Evolutionary conservation across 2,888 invertebrate species (phyloP).

Genomic region (Sepiola atlantica): DNA sequence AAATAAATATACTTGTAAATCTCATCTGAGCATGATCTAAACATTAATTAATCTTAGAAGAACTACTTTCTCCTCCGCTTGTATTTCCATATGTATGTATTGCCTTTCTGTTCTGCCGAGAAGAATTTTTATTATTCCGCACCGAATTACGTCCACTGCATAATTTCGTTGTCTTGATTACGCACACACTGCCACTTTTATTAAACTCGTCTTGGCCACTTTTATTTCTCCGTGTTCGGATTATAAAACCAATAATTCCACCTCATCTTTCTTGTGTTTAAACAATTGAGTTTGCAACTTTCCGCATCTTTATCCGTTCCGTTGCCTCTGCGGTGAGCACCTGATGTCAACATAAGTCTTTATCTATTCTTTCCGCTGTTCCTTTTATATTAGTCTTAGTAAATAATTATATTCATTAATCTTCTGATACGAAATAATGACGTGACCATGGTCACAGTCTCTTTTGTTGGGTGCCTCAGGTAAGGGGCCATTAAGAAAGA

Average conservation of each 20-base stretch:
- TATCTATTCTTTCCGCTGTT: neutral
- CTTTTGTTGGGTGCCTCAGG: neutral
- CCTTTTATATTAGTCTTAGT: conserved; percentile 1
- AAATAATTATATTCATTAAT: conserved; percentile 8
- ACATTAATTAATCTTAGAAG: neutral
- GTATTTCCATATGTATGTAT: neutral
- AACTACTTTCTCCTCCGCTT: neutral
- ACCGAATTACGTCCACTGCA: neutral
- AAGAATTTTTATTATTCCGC: neutral
- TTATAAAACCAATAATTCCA: neutral
- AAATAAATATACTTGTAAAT: neutral
- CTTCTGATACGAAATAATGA: conserved; percentile 19
- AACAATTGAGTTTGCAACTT: neutral
- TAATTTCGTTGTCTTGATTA: neutral
- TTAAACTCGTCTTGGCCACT: neutral
- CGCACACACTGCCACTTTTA: neutral
- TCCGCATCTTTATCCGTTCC: neutral
- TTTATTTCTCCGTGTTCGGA: neutral
- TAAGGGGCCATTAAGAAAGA: conserved; percentile 8
- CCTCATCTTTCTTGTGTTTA: neutral
- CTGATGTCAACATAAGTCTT: neutral
- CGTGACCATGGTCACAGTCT: neutral
- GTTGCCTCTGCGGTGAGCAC: neutral
- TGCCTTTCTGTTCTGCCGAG: neutral
- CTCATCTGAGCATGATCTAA: neutral